phyloP scores from a whole-genome alignment of 37 sponge, comb jelly and placozoan genomes.

The Spongia lamella region DNA sequence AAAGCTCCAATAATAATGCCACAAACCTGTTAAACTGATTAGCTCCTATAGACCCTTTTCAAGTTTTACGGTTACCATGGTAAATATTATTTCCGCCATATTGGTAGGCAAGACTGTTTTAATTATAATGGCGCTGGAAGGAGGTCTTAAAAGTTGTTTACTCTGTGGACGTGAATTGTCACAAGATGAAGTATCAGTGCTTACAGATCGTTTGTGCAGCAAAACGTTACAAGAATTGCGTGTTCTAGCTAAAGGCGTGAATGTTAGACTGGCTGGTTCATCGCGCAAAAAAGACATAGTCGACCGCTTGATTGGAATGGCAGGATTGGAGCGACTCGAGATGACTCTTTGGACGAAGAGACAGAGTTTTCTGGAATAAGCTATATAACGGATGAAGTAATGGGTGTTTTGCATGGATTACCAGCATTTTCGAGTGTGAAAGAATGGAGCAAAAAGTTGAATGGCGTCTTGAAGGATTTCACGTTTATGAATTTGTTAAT shows the following conservation, averaged over 20 bases:
- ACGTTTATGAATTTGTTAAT: conserved; percentile 26
- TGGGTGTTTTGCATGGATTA: background rate
- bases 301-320: background rate
- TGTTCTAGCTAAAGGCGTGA: conserved; percentile 1
- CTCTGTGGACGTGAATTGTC: too few relatives aligned
- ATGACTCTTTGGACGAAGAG: conserved; percentile 16
- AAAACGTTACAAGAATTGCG: background rate
- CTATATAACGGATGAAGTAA: conserved; percentile 24
- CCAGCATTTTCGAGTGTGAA: background rate
- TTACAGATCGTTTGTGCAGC: too few relatives aligned
- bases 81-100: too few relatives aligned
- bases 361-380: background rate
- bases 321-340: conserved; percentile 12
- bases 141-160: too few relatives aligned
- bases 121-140: too few relatives aligned
- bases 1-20: too few relatives aligned
- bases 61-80: too few relatives aligned
- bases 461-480: conserved; percentile 6
- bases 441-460: background rate
- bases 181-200: too few relatives aligned
- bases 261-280: conserved; percentile 14
- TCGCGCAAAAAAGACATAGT: conserved; percentile 24
- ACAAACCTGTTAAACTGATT: too few relatives aligned
- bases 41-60: too few relatives aligned
- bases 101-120: too few relatives aligned